Evolutionary conservation across 1,140 invertebrate genomes (phyloP).

Genomic region (Tachypleus tridentatus): DNA sequence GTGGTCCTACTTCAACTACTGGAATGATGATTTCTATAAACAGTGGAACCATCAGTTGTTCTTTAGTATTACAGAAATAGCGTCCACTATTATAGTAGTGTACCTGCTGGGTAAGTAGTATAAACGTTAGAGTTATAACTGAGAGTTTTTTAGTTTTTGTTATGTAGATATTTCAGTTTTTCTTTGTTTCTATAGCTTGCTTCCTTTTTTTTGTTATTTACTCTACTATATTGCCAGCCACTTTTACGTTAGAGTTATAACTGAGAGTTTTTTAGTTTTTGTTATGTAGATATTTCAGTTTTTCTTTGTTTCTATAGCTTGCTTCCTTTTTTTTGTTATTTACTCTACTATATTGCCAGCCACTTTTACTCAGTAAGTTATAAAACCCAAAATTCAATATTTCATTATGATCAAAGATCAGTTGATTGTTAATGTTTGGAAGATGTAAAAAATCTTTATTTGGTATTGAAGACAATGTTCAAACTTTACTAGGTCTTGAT

Average conservation of each 20-base stretch:
- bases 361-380: neutral
- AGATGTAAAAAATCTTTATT: too few species aligned
- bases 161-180: neutral
- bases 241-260: neutral
- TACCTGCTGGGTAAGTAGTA: slow-evolving; percentile 38
- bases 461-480: too few species aligned
- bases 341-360: neutral
- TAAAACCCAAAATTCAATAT: too few species aligned
- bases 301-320: slow-evolving; percentile 27
- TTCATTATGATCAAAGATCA: too few species aligned
- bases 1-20: slow-evolving; percentile 73
- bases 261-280: neutral
- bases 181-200: slow-evolving; percentile 28
- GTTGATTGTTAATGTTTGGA: too few species aligned
- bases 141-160: neutral
- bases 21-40: slow-evolving; percentile 64
- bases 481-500: too few species aligned
- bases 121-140: neutral
- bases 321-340: neutral
- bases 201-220: neutral
- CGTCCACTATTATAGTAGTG: slow-evolving; percentile 48
- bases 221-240: neutral
- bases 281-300: neutral
- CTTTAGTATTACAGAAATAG: slow-evolving; percentile 51
- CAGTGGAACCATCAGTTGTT: slow-evolving; percentile 56